Evolutionary conservation across 2,113 vertebrate species (phyloP), one percentile per base, ranked within the genome.

Genomic region (Triplophysa dalaica): DNA sequence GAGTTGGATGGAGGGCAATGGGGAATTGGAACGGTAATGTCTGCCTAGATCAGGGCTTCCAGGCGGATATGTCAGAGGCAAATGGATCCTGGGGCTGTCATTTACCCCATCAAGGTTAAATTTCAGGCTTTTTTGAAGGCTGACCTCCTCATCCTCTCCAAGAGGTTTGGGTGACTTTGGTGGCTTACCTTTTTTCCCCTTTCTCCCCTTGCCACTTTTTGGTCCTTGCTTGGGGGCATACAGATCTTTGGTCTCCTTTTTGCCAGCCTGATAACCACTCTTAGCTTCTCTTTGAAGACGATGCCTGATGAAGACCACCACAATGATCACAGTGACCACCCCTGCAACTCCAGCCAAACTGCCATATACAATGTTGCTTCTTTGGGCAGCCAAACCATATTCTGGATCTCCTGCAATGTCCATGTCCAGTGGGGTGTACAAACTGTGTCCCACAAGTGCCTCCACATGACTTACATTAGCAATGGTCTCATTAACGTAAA

Each of bases 191-290:
- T 99, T 99, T 86, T 95, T 94, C 80, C 94, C 94, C 67, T 95
- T 95, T 89, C 98, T 98, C 81, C 93, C 93, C 92, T 98, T 99
- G 74, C 92, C 82, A 0, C 95, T 91, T 86, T 99, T 99, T 70
- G 92, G 91, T 17, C 92, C 94, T 86, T 97, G 98, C 86, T 99
- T 99, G 60, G 98, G 97, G 0, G 98, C 92, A 0, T 98, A 99
- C n/a, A 99, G 90, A 88, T 99, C 98, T 84, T 99, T 99, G 83
- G 96, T 96, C 90, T 99, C 98, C 85, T 99, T 99, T 88, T 99
- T 99, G 3, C 98, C 98, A 0, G 98, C 96, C 86, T 99, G 98
- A 89, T 99, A 99, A 77, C 98, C 98, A 0, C 98, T 99, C 87
- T 99, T 99, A 70, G 96, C 94, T 85, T 98, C 97, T 62, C 95